Evolutionary conservation across 2,888 invertebrate species (phyloP).

Genomic region (Drosophila pegasa): DNA sequence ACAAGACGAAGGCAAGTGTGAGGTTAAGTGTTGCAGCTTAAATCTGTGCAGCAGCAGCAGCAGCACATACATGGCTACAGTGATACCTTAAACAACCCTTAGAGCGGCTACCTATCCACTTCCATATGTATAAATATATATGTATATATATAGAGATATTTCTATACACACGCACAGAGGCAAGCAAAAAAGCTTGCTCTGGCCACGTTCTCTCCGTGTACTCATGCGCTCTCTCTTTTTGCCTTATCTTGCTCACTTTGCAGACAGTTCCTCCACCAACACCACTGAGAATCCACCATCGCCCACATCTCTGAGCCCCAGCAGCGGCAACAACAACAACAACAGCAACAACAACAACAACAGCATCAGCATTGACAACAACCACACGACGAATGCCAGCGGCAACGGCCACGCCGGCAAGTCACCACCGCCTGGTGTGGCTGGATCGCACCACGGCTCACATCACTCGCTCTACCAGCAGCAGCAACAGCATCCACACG

Average conservation of each 20-base stretch:
- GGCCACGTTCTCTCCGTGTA: conserved; percentile 21
- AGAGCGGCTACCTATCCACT: conserved; percentile 21
- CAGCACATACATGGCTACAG: conserved; percentile 20
- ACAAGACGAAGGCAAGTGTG: conserved; percentile 70
- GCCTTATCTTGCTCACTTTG: conserved; percentile 84
- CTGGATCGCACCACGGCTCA: conserved; percentile 49
- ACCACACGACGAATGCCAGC: conserved; percentile 74
- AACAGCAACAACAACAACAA: conserved; percentile 46
- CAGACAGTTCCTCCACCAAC: conserved; percentile 90
- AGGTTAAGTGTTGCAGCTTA: conserved; percentile 79
- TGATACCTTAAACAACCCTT: conserved; percentile 60
- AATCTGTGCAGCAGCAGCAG: conserved; percentile 67
- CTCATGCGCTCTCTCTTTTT: conserved; percentile 31
- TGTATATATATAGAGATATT: neutral
- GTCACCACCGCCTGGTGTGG: conserved; percentile 77
- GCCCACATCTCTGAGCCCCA: conserved; percentile 87
- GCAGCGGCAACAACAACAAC: conserved; percentile 84
- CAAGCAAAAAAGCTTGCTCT: conserved; percentile 38
- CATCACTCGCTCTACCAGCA: conserved; percentile 61
- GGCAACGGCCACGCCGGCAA: conserved; percentile 66
- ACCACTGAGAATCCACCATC: conserved; percentile 89
- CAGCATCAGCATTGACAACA: conserved; percentile 44
- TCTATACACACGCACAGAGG: conserved; percentile 14
- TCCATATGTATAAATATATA: neutral
- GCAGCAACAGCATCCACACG: conserved; percentile 51